phyloP scores from a whole-genome alignment of 2,888 invertebrate genomes.

The Erebia ligea region DNA sequence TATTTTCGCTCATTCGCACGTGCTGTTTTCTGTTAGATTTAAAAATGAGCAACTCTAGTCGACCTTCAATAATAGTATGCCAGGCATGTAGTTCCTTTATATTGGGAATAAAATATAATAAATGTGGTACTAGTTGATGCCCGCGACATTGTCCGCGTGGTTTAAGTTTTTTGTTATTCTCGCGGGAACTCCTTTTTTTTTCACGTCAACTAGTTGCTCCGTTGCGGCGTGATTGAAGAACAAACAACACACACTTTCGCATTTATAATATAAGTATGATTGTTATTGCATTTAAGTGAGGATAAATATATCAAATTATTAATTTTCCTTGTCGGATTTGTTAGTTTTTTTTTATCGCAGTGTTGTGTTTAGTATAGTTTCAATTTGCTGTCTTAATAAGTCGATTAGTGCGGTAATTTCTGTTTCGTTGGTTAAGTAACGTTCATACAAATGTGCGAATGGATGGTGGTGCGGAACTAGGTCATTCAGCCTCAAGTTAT shows the following conservation, averaged over 20 bases:
- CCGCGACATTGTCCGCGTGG: no score
- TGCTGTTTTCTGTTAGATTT: conserved; percentile 3
- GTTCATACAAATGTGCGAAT: background rate
- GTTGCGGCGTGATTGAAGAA: no score
- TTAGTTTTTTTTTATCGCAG: background rate
- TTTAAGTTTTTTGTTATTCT: no score
- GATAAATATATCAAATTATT: background rate
- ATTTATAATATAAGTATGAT: no score
- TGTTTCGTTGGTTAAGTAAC: background rate
- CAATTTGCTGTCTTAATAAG: background rate
- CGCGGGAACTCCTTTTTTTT: no score
- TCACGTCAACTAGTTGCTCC: no score
- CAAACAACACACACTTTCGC: no score
- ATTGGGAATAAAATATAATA: no score
- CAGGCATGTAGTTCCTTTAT: no score
- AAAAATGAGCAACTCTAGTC: background rate
- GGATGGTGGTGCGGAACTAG: no score
- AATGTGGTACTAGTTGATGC: no score
- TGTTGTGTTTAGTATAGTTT: background rate
- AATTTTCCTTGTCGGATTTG: conserved; percentile 12
- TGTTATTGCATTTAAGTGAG: background rate
- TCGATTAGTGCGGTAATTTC: background rate
- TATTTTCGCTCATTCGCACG: conserved; percentile 5
- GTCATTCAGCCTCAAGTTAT: no score
- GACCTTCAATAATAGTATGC: background rate